Evolutionary conservation across 1,140 invertebrate species (phyloP).

Genomic region (Panonychus citri): DNA sequence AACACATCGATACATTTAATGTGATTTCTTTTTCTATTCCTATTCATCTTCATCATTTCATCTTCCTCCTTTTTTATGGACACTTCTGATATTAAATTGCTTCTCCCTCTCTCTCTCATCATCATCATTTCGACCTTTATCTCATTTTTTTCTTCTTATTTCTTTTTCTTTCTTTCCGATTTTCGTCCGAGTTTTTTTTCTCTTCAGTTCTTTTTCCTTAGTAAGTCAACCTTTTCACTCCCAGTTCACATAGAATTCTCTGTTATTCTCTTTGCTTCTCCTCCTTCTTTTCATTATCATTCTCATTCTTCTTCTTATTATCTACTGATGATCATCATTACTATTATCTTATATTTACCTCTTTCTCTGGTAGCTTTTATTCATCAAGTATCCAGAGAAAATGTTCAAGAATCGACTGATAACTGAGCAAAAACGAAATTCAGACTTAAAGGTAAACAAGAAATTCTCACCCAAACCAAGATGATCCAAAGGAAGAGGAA

Average conservation of each 20-base stretch:
- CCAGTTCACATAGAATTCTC: neutral
- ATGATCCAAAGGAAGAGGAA: too few species aligned
- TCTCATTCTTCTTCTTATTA: too few species aligned
- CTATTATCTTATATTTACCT: too few species aligned
- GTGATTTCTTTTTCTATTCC: constrained; percentile 1
- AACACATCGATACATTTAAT: neutral
- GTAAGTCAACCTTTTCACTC: too few species aligned
- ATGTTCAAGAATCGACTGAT: neutral
- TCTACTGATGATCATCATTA: too few species aligned
- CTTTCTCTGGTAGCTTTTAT: too few species aligned
- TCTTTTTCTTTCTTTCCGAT: too few species aligned
- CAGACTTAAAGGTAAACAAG: neutral
- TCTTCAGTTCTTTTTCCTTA: neutral
- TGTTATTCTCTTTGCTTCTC: neutral
- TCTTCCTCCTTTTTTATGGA: neutral
- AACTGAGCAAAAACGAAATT: neutral
- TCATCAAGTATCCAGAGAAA: too few species aligned
- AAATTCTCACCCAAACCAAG: too few species aligned
- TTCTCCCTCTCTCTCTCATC: neutral
- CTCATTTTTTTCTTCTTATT: too few species aligned
- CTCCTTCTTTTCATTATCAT: neutral
- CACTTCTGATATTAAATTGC: neutral
- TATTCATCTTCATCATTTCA: neutral
- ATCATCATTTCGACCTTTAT: too few species aligned
- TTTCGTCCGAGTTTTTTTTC: neutral